A percentile compares a stretch with the other conserved stretches of the same genome.
These are phyloP conservation scores for Calephelis nemesis DNA, from an alignment of 1,140 invertebrate species.

Conservation along the genomic window DNA sequence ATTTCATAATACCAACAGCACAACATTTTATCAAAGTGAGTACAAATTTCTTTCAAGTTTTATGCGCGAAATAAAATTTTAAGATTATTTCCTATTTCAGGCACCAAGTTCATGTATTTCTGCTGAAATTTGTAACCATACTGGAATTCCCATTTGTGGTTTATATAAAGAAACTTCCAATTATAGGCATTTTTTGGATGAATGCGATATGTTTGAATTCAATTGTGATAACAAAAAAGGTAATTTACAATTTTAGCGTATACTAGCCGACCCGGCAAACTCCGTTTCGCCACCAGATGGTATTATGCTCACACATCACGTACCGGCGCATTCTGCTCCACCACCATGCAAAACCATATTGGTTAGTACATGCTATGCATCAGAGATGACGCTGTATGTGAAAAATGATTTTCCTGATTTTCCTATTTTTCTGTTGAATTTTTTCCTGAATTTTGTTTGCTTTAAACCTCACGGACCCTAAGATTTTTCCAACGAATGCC, in stretches of 20 bases:
- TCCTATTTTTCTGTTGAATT: no score
- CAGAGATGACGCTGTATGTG: no score
- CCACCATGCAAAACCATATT: no score
- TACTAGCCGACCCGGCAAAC: no score
- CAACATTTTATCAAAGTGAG: constrained; percentile 9
- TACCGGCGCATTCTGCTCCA: no score
- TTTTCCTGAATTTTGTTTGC: no score
- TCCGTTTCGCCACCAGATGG: no score
- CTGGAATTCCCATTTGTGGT: constrained; percentile 43
- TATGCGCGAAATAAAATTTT: neutral
- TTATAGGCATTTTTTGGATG: constrained; percentile 44
- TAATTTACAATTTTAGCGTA: constrained; percentile 15
- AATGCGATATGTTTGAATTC: constrained; percentile 53
- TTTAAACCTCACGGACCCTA: no score
- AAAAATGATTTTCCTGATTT: no score
- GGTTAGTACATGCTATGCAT: no score
- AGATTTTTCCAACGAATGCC: no score
- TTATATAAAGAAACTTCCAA: constrained; percentile 27
- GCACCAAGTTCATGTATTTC: constrained; percentile 39
- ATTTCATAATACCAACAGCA: neutral
- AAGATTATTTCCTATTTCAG: constrained; percentile 31
- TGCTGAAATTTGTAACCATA: constrained; percentile 52
- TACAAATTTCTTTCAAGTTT: neutral
- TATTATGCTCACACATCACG: no score
- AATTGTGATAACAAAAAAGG: constrained; percentile 50